Evolutionary conservation across 2,797 vertebrate species (phyloP).

Genomic region (Alca torda): DNA sequence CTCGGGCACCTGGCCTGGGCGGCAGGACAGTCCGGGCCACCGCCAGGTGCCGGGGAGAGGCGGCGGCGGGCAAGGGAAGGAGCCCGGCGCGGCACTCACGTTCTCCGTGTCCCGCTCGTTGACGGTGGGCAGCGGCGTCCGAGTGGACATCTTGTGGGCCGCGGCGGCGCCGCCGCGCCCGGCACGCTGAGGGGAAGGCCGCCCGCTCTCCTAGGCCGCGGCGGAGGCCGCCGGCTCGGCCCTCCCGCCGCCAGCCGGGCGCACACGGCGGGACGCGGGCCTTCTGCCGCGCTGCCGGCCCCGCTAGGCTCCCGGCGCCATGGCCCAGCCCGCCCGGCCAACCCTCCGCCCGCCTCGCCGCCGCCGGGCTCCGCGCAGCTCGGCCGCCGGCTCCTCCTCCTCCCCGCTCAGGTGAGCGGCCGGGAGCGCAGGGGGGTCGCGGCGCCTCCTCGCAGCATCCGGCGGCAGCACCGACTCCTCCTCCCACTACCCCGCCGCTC

Average conservation of each 20-base stretch:
- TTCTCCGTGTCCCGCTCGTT: slow-evolving; percentile 94
- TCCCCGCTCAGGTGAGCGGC: slow-evolving; percentile 51
- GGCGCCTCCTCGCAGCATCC: slow-evolving; percentile 38
- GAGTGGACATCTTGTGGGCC: slow-evolving; percentile 86
- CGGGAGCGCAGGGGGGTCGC: background rate
- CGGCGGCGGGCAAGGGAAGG: background rate
- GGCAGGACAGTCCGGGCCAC: background rate
- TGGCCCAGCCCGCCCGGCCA: background rate
- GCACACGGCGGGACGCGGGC: slow-evolving; percentile 3
- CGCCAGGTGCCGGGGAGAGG: background rate
- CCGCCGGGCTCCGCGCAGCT: background rate
- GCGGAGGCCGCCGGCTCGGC: slow-evolving; percentile 47
- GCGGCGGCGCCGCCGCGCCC: background rate
- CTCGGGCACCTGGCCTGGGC: background rate
- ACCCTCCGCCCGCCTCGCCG: background rate
- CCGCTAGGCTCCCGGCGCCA: slow-evolving; percentile 27
- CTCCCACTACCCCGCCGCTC: background rate
- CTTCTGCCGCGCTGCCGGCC: slow-evolving; percentile 13
- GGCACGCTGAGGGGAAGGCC: slow-evolving; percentile 33
- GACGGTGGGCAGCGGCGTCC: slow-evolving; percentile 95
- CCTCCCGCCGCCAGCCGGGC: background rate
- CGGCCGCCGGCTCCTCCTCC: background rate
- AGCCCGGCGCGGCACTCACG: slow-evolving; percentile 78
- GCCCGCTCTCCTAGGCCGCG: background rate
- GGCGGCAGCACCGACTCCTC: background rate